Base-by-base conservation (phyloP, 2,797 vertebrate genomes). In the Furcifer pardalis region DNA sequence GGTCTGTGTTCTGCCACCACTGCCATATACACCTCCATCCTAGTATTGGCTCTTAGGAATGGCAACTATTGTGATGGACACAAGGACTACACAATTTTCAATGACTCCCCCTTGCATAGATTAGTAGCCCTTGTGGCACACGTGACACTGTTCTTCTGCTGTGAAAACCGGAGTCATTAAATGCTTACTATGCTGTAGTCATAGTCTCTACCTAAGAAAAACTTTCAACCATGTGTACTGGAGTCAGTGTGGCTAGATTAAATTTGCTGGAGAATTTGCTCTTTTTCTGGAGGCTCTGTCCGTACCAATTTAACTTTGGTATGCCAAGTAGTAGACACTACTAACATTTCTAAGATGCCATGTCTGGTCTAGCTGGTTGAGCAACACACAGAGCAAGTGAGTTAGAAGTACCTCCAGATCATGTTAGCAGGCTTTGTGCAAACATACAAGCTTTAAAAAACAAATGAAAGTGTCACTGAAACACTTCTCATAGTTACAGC, bases 311-410 rank as follows among this genome's bases (percentile, higher is more conserved):
- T 83, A 69, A 65, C 71, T 30, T 69, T 84, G 86, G 62, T 75
- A 79, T 79, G 77, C 77, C 68, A 74, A 42, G 69, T 1, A 79
- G 76, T 49, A 79, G 77, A 83, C 49, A 27, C 46, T 60, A 62
- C 44, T n/a, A 75, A 78, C 63, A 87, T 83, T 83, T 87, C 56
- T 76, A 37, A 80, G 72, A 87, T 83, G 71, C 76, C 72, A 75
- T 5, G 63, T 62, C 71, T 80, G 63, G 81, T 80, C 62, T 80
- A 79, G 79, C 86, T 87, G 81, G 86, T 79, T 80, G 42, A 37
- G 52, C 81, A 66, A 60, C 49, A 27, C 60, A 35, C 63, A 75
- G 62, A 75, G 78, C 71, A 49, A 84, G 52, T 75, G 56, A 37
- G 19, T 52, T 32, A 44, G 63, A 49, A 56, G 40, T 77, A 76